Conservation (phyloP, 2,888 invertebrate species). For the Hydropsyche betteni region DNA sequence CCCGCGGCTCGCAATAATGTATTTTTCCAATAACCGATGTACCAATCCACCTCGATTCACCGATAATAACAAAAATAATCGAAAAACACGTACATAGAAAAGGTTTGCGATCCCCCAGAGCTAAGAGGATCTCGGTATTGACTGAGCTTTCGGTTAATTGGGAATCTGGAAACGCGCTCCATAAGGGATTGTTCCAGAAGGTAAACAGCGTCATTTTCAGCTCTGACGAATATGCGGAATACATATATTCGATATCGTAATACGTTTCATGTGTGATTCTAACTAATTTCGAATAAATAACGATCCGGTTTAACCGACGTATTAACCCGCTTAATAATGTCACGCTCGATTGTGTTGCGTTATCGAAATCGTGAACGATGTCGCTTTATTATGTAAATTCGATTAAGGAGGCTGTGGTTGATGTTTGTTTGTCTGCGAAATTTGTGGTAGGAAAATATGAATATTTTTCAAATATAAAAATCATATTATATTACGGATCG, state of each 20-base stretch:
- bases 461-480: too few relatives aligned
- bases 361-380: background rate
- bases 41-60: too few relatives aligned
- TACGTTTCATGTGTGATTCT: background rate
- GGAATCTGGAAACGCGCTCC: background rate
- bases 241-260: too few relatives aligned
- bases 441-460: too few relatives aligned
- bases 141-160: background rate
- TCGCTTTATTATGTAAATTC: background rate
- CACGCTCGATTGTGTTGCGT: background rate
- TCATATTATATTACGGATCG: too few relatives aligned
- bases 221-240: too few relatives aligned
- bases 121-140: background rate
- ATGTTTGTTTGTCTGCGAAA: too few relatives aligned
- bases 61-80: too few relatives aligned
- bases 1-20: too few relatives aligned
- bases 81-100: too few relatives aligned
- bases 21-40: too few relatives aligned
- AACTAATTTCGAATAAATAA: constrained; percentile 5
- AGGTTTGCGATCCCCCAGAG: background rate
- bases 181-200: constrained; percentile 1
- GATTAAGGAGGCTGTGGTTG: too few relatives aligned
- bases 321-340: constrained; percentile 9
- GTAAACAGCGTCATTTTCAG: background rate
- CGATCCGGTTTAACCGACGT: background rate